A percentile compares a stretch with the other conserved stretches of the same genome.
phyloP scores from a whole-genome alignment of 2,797 vertebrate genomes.

The Tauraco hartlaubi region DNA sequence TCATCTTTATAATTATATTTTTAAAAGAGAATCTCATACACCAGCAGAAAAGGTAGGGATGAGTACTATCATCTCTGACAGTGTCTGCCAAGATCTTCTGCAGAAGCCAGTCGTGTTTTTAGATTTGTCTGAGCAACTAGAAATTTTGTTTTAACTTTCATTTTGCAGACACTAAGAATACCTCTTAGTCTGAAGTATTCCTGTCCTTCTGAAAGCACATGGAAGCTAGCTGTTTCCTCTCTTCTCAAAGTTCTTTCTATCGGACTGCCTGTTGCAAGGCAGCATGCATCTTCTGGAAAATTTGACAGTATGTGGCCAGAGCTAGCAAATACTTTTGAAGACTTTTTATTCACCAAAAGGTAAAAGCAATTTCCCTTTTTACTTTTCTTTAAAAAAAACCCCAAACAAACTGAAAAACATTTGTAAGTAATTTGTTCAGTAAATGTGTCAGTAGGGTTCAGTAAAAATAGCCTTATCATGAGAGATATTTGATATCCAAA shows the following conservation, averaged over 20 bases:
- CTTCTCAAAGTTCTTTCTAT: slow-evolving; percentile 96
- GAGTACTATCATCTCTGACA: background rate
- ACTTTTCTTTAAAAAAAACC: background rate
- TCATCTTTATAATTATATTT: background rate
- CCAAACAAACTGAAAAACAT: background rate
- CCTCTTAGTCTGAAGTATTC: slow-evolving; percentile 96
- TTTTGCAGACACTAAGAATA: slow-evolving; percentile 89
- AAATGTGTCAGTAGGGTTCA: background rate
- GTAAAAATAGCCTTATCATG: background rate
- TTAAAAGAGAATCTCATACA: background rate
- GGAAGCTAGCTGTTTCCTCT: slow-evolving; percentile 96
- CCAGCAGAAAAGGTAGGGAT: background rate
- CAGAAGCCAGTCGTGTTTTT: background rate
- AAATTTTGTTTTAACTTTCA: background rate
- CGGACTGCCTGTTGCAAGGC: slow-evolving; percentile 95
- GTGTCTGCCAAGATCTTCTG: background rate
- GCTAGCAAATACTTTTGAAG: slow-evolving; percentile 93
- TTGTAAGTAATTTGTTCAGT: background rate
- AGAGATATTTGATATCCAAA: background rate
- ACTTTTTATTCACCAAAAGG: slow-evolving; percentile 99
- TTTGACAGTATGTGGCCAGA: slow-evolving; percentile 99
- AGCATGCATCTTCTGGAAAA: slow-evolving; percentile 95
- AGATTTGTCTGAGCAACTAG: background rate
- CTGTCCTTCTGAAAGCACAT: slow-evolving; percentile 98
- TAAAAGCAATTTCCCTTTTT: slow-evolving; percentile 39